Conservation (phyloP, 2,888 invertebrate genomes). For the Diarsia mendica region DNA sequence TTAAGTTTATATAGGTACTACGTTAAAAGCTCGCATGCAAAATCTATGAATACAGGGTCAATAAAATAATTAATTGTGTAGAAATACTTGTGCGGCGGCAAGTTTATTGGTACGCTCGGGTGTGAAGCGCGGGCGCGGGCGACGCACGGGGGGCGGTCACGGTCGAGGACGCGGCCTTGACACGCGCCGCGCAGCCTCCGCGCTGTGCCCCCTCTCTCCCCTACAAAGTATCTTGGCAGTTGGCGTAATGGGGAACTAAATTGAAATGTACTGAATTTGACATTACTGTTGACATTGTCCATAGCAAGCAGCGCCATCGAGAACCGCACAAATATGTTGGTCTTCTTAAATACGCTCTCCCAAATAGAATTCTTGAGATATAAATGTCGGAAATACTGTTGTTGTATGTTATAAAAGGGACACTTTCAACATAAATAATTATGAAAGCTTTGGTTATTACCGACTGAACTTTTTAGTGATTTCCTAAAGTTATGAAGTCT, state of each 20-base stretch:
- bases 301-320: constrained; percentile 20
- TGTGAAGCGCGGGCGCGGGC: constrained; percentile 29
- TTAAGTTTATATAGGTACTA: neutral
- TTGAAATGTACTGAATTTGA: constrained; percentile 45
- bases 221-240: constrained; percentile 32
- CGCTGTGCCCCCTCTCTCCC: constrained; percentile 47
- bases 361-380: constrained; percentile 6
- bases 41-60: constrained; percentile 9
- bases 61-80: constrained; percentile 39
- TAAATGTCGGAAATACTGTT: neutral
- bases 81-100: constrained; percentile 41
- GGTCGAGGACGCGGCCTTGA: constrained; percentile 88
- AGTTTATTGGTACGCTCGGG: constrained; percentile 57
- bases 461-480: neutral
- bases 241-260: constrained; percentile 37
- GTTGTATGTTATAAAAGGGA: neutral
- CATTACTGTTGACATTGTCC: constrained; percentile 13
- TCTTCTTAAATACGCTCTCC: neutral
- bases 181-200: constrained; percentile 85
- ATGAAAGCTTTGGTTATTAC: neutral
- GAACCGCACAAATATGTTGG: constrained; percentile 11
- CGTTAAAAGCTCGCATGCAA: constrained; percentile 18
- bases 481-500: constrained; percentile 3
- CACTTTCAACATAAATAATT: constrained; percentile 11
- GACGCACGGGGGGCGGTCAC: constrained; percentile 80